Evolutionary conservation across 2,888 invertebrate species (phyloP), one percentile per base, ranked within the genome.

Genomic region (Apoda limacodes): DNA sequence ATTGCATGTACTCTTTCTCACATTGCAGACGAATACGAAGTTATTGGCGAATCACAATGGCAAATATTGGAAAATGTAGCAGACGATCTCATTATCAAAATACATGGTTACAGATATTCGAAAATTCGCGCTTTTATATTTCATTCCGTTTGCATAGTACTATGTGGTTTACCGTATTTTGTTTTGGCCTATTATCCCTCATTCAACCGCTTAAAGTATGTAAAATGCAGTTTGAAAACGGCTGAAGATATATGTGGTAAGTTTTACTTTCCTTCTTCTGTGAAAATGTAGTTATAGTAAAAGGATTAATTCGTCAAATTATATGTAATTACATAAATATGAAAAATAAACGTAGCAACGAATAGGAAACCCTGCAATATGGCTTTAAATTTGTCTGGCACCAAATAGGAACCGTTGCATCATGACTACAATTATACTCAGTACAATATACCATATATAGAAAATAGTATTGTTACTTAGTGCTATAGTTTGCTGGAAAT

Each of bases 221-320:
- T 65, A 50, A 81, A 72, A 67, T 83, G 83, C 66, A 70, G 82
- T 49, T 71, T 87, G 53, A 75, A 69, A 58, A 58, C 53, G 50
- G 86, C 86, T 48, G 65, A 82, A 34, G 56, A 81, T 39, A 61
- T 86, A 48, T 81, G 85, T 54, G 70, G 86, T 85, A 66, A 71
- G 71, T 50, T 17, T 28, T 14, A 31, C 11, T 28, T 10, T 13
- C 15, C 11, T n/a, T n/a, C n/a, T n/a, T n/a, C n/a, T n/a, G n/a
- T n/a, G n/a, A n/a, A n/a, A n/a, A n/a, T n/a, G n/a, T 25, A 30
- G 5, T 5, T 10, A 17, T 6, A 14, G 6, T 3, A 13, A 10
- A 4, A 15, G n/a, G 6, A 10, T 10, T 17, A 9, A 10, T n/a
- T 15, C 15, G 6, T 22, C 4, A 22, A 6, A 5, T n/a, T 22